These are phyloP conservation scores for Rapana venosa DNA, from an alignment of 2,888 invertebrate genomes.

Conservation along the genomic window DNA sequence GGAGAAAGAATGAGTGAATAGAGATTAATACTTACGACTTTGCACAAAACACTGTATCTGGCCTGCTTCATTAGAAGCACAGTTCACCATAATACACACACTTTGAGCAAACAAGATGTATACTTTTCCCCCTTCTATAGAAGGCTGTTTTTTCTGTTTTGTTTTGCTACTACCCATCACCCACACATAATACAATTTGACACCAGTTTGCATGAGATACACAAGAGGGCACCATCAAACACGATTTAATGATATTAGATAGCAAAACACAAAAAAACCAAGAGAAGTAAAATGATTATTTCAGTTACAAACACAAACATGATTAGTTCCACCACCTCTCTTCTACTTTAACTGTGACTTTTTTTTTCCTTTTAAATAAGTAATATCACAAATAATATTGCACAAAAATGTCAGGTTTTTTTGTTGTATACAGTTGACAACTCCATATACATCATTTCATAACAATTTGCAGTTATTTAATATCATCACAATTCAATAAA, in stretches of 20 bases:
- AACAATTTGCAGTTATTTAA: too few species aligned
- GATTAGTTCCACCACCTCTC: neutral
- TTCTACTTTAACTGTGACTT: neutral
- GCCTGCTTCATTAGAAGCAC: too few species aligned
- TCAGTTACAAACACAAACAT: neutral
- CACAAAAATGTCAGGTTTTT: neutral
- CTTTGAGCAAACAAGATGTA: neutral
- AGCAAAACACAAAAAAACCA: too few species aligned
- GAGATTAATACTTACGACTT: neutral
- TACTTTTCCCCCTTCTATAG: neutral
- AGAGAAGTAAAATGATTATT: neutral
- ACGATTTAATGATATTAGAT: too few species aligned
- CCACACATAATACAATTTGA: neutral
- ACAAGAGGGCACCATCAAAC: too few species aligned
- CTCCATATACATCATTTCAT: too few species aligned
- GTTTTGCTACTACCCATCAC: neutral
- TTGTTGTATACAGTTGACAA: neutral
- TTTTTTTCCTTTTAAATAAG: neutral
- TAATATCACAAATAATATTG: constrained; percentile 11
- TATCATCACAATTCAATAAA: too few species aligned
- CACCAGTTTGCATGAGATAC: neutral
- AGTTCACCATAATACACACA: neutral
- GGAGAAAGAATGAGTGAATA: too few species aligned
- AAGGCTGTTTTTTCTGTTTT: neutral
- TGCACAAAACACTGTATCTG: too few species aligned